Percentiles rank a stretch among this genome's conserved stretches.
phyloP scores from a whole-genome alignment of 2,797 vertebrate genomes.

The Thripadectes ignobilis region DNA sequence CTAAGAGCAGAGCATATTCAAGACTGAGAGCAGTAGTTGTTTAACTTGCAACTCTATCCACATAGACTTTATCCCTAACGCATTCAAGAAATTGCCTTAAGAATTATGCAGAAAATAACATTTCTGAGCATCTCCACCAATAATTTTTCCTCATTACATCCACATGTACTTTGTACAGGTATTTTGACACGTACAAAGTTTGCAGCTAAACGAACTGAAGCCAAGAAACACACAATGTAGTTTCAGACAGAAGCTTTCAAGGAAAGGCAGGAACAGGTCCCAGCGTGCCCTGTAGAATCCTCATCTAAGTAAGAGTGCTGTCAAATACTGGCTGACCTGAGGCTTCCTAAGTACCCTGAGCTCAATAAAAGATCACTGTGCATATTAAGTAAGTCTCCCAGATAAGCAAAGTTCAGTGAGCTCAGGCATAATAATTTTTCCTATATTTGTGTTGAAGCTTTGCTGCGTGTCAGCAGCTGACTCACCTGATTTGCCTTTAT shows the following conservation, averaged over 20 bases:
- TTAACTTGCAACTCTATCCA: not conserved
- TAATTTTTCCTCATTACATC: not conserved
- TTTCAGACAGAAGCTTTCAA: not conserved
- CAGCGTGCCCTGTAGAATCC: not conserved
- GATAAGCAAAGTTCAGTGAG: not conserved
- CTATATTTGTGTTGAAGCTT: not conserved
- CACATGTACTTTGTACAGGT: not conserved
- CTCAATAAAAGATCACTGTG: not conserved
- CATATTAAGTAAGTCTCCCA: not conserved
- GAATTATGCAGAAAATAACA: not conserved
- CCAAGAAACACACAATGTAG: not conserved
- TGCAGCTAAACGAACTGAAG: not conserved
- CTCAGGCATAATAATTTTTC: not conserved
- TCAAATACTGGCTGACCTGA: not conserved
- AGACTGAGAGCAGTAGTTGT: not conserved
- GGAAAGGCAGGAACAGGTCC: not conserved
- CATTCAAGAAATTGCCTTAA: not conserved
- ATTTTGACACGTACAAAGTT: not conserved
- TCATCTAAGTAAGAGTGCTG: not conserved
- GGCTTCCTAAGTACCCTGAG: not conserved
- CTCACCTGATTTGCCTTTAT: conserved; percentile 10
- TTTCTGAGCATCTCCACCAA: not conserved
- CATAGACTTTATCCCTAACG: not conserved
- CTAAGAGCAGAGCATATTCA: not conserved
- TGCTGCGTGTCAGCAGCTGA: not conserved